Base-by-base conservation (phyloP, 2,888 invertebrate species). In the Vandiemenella viatica region DNA sequence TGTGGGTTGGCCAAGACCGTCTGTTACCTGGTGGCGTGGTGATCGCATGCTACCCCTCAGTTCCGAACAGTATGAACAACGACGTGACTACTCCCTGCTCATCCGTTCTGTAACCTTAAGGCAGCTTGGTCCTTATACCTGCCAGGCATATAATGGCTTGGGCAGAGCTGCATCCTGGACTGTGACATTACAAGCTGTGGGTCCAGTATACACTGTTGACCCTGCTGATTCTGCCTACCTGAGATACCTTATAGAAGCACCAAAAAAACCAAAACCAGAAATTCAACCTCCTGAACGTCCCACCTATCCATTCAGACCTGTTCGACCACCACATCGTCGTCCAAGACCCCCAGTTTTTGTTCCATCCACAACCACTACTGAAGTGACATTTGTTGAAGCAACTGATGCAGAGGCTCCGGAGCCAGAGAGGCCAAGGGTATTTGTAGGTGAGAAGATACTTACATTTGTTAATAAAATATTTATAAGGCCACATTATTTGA, bases 101-200 rank as follows among this genome's bases (percentile, higher is more conserved):
- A 85, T 95, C 60, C 72, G 79, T 46, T 69, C 76, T 1, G 78
- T 92, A 13, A 73, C 76, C 26, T 60, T 81, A 17, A 75, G 77
- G 5, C 83, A 83, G 59, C 73, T 89, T 46, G 93, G 92, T 4
- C 74, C 80, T 45, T 95, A 95, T 68, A 83, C 82, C 5, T 95
- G 95, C 62, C 83, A 86, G 61, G 92, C 88, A 4, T 92, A 83
- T 66, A 92, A 92, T 62, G 88, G 86, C 2, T 63, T 76, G 7
- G 82, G 80, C 10, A 77, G 78, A 56, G 79, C 91, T 5, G 82
- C 82, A 1, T 80, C 84, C 43, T 83, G 85, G 79, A 75, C 79
- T 13, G 75, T 87, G 6, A 74, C 76, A 0, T 73, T 92, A 13
- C 77, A 78, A 60, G 83, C 85, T 0, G 67, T 79, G 54, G 80